Percentiles rank a stretch among this genome's conserved stretches.
These are phyloP conservation scores for Hemitrygon akajei DNA, from an alignment of 2,797 vertebrate species.

Conservation along the genomic window DNA sequence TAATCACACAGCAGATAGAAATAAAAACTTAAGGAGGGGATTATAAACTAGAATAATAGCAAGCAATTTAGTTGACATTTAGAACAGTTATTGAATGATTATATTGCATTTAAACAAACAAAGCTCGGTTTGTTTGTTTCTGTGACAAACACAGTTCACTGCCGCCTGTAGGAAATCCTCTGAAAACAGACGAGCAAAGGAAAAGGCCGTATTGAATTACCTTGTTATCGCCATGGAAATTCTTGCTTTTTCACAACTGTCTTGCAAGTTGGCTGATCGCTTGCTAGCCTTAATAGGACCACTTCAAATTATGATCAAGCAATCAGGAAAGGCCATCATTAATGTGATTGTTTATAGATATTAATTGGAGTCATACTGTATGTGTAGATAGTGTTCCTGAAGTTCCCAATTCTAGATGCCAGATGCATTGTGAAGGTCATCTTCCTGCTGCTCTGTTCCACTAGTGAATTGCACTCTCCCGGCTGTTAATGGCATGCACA, in stretches of 20 bases:
- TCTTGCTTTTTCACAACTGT: background rate
- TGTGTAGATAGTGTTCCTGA: background rate
- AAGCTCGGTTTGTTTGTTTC: background rate
- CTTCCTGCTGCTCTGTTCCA: background rate
- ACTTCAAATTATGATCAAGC: background rate
- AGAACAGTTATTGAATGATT: conserved; percentile 25
- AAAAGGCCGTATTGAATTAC: background rate
- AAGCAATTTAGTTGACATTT: conserved; percentile 27
- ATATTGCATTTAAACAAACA: conserved; percentile 26
- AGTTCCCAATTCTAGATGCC: background rate
- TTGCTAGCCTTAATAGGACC: background rate
- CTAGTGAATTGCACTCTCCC: background rate
- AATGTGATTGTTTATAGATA: background rate
- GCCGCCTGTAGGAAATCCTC: background rate
- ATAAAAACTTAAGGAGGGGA: background rate
- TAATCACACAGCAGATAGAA: conserved; percentile 21
- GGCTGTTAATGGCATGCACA: background rate
- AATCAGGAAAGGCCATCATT: background rate
- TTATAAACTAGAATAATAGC: conserved; percentile 5
- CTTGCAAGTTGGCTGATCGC: background rate
- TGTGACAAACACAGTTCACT: background rate
- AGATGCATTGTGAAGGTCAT: background rate
- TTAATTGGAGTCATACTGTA: no score
- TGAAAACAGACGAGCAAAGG: background rate
- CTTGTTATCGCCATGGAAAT: background rate